Conservation (phyloP, 2,888 invertebrate species). For the Lumbricus terrestris region DNA sequence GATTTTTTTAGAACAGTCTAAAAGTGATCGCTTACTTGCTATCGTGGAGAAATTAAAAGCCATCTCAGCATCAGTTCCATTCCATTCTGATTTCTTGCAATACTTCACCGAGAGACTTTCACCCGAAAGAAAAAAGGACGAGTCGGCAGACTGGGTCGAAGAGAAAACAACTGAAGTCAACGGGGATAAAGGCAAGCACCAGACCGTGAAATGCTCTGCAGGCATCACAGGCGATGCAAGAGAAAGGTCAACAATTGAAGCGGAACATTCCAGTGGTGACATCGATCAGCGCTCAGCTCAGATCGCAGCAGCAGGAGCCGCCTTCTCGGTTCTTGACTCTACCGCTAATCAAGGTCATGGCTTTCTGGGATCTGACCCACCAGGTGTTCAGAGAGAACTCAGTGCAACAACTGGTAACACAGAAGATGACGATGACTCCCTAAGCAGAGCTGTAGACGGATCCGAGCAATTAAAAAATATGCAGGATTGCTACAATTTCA, state of each 20-base stretch:
- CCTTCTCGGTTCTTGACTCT: neutral
- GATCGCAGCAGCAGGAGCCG: neutral
- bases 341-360: neutral
- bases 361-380: neutral
- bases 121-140: neutral
- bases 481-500: neutral
- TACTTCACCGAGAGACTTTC: neutral
- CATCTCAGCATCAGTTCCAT: neutral
- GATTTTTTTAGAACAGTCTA: neutral
- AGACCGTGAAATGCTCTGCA: neutral
- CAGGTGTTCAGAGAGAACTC: neutral
- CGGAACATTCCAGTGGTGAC: neutral
- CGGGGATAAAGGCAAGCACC: neutral
- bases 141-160: neutral
- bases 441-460: neutral
- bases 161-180: neutral
- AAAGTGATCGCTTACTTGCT: neutral
- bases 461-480: neutral
- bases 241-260: neutral
- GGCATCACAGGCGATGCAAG: neutral
- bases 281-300: neutral
- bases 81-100: constrained; percentile 3
- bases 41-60: constrained; percentile 3
- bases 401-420: neutral
- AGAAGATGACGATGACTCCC: too few species aligned